Percentiles rank a stretch among this genome's conserved stretches.
Conservation (phyloP, 2,113 vertebrate species). For the Romanogobio albipinnatus region DNA sequence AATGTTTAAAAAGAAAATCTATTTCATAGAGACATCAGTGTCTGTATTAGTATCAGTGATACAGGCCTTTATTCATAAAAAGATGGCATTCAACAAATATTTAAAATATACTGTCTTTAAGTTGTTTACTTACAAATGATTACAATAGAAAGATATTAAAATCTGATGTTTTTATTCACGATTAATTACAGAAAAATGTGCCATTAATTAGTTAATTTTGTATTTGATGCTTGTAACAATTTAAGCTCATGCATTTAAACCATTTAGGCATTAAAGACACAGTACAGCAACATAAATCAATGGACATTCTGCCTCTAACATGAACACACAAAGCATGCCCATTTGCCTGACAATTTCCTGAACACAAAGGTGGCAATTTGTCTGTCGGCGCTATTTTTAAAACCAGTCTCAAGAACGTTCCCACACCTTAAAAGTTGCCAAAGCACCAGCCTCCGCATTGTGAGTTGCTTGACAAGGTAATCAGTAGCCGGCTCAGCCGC, state of each 20-base stretch:
- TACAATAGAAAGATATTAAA: too few species aligned
- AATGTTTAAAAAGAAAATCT: too few species aligned
- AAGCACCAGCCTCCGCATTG: conserved; percentile 43
- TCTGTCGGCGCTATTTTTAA: conserved; percentile 59
- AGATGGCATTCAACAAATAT: too few species aligned
- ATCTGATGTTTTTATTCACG: too few species aligned
- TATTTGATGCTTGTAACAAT: not conserved
- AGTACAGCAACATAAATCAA: not conserved
- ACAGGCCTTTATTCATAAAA: too few species aligned
- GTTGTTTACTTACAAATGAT: too few species aligned
- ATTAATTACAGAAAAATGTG: too few species aligned
- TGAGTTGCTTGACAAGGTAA: conserved; percentile 69
- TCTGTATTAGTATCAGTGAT: too few species aligned
- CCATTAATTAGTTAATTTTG: too few species aligned
- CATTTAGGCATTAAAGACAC: not conserved
- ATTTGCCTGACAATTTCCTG: conserved; percentile 59
- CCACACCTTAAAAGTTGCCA: conserved; percentile 58
- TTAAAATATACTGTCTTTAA: too few species aligned
- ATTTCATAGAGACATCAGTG: too few species aligned
- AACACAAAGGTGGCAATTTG: conserved; percentile 62
- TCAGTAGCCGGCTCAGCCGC: conserved; percentile 65
- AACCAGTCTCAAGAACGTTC: conserved; percentile 45
- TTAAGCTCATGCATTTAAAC: not conserved
- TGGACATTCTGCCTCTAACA: not conserved
- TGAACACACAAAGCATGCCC: conserved; percentile 47